phyloP scores from a whole-genome alignment of 2,797 vertebrate genomes.

The Antrozous pallidus region DNA sequence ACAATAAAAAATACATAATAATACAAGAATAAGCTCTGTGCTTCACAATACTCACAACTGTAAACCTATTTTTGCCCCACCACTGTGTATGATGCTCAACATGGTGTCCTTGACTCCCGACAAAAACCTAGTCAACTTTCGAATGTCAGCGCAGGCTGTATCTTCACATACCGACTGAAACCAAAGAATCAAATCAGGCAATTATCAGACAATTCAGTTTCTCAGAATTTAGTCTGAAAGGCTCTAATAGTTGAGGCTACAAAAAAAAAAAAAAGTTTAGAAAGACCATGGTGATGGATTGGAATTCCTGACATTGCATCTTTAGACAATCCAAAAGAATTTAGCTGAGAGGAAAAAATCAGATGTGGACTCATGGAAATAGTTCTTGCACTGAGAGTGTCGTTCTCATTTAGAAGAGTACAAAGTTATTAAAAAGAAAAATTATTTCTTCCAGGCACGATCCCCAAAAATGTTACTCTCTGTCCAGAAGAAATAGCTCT shows the following conservation, averaged over 20 bases:
- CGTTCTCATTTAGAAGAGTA: background rate
- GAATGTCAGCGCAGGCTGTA: background rate
- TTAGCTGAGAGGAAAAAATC: slow-evolving; percentile 17
- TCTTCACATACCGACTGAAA: slow-evolving; percentile 30
- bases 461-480: background rate
- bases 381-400: background rate
- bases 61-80: background rate
- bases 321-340: background rate
- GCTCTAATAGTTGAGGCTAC: background rate
- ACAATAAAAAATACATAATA: background rate
- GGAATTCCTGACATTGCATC: background rate
- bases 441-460: background rate
- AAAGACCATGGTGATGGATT: background rate
- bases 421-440: slow-evolving; percentile 17
- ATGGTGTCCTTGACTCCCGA: background rate
- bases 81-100: background rate
- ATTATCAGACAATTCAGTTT: slow-evolving; percentile 51
- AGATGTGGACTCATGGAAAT: background rate
- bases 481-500: background rate
- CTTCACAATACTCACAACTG: background rate
- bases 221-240: slow-evolving; percentile 45
- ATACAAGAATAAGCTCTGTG: background rate
- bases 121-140: background rate
- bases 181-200: slow-evolving; percentile 39
- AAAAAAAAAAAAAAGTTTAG: background rate